phyloP scores from a whole-genome alignment of 2,888 invertebrate genomes.

The Subacronicta megacephala region DNA sequence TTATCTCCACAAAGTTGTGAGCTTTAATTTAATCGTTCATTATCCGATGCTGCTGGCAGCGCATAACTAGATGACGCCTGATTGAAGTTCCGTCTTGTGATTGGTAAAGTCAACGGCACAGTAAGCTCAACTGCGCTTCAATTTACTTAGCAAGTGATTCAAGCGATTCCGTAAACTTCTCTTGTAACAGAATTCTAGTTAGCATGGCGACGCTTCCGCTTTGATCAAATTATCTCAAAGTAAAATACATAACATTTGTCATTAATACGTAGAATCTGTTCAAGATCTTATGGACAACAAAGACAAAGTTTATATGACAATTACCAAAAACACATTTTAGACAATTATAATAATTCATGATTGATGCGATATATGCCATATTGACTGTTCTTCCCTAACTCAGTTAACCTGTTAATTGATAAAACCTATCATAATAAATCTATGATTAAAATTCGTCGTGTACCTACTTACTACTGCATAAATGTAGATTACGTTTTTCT shows the following conservation, averaged over 20 bases:
- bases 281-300: too few relatives aligned
- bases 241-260: constrained; percentile 17
- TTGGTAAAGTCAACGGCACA: constrained; percentile 54
- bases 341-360: too few relatives aligned
- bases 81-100: constrained; percentile 58
- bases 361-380: too few relatives aligned
- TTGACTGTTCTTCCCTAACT: too few relatives aligned
- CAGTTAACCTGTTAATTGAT: background rate
- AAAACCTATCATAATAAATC: constrained; percentile 10
- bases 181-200: constrained; percentile 47
- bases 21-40: constrained; percentile 51
- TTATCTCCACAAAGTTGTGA: background rate
- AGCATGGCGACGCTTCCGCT: constrained; percentile 26
- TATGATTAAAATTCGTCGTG: background rate
- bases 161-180: constrained; percentile 51
- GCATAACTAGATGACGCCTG: constrained; percentile 56
- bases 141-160: constrained; percentile 58
- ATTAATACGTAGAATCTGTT: background rate
- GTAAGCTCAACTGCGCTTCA: constrained; percentile 53
- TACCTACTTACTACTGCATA: constrained; percentile 4
- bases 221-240: constrained; percentile 12
- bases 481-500: constrained; percentile 13
- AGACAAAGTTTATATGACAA: too few relatives aligned
- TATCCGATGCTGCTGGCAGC: constrained; percentile 25
- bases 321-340: too few relatives aligned